A percentile compares a stretch with the other conserved stretches of the same genome.
Conservation (phyloP, 2,797 vertebrate genomes). For the Sebastiscus tertius region DNA sequence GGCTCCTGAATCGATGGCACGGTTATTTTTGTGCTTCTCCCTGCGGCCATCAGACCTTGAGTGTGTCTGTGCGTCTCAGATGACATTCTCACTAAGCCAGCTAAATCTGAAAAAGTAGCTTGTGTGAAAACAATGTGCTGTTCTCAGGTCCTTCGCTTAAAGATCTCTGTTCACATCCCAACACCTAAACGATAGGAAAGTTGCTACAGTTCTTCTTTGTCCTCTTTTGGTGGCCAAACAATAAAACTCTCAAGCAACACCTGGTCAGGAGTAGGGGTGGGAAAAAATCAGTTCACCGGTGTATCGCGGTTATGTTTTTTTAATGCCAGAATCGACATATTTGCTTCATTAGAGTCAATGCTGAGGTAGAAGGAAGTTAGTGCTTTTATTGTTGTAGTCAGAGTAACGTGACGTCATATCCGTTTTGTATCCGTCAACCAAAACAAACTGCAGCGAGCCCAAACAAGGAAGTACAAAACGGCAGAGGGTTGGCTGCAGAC, state of each 20-base stretch:
- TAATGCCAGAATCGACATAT: no score
- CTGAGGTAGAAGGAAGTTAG: no score
- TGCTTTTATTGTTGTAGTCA: no score
- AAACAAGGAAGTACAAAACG: no score
- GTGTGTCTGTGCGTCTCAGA: conserved; percentile 26
- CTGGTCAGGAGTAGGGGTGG: neutral
- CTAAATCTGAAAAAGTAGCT: conserved; percentile 5
- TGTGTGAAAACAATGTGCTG: neutral
- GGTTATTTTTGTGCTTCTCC: conserved; percentile 52
- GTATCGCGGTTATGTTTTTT: no score
- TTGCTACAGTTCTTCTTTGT: neutral
- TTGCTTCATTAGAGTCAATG: no score
- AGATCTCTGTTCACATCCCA: neutral
- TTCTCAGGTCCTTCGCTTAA: neutral
- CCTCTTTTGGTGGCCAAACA: neutral
- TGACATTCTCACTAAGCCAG: neutral
- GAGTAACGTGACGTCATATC: no score
- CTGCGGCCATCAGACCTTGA: conserved; percentile 32
- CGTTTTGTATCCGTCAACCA: no score
- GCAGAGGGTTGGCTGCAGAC: no score
- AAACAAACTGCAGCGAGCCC: no score
- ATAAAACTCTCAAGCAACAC: neutral
- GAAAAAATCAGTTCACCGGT: no score
- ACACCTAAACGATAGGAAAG: neutral
- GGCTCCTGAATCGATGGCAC: conserved; percentile 55